Conservation (phyloP, 2,888 invertebrate genomes). For the Elysia crispata region DNA sequence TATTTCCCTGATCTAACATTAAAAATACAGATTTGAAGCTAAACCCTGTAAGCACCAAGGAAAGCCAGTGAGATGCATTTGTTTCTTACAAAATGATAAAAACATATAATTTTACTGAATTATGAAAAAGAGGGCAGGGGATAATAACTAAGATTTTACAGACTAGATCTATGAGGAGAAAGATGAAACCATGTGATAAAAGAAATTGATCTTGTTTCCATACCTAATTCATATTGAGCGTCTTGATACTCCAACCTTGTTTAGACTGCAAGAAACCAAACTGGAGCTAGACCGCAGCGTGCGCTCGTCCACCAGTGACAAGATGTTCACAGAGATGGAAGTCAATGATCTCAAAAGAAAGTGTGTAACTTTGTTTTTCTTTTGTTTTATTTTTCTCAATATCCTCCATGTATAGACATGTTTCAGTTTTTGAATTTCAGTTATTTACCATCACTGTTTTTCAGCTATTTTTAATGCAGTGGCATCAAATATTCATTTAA, state of each 20-base stretch:
- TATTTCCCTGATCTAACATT: not conserved
- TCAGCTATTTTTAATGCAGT: too few species aligned
- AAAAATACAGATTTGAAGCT: not conserved
- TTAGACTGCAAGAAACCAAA: constrained; percentile 72
- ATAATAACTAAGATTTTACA: too few species aligned
- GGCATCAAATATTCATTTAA: too few species aligned
- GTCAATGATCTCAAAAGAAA: constrained; percentile 71
- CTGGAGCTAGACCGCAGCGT: constrained; percentile 71
- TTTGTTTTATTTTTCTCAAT: constrained; percentile 20
- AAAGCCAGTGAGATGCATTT: not conserved
- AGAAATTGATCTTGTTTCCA: too few species aligned
- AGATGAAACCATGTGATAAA: too few species aligned
- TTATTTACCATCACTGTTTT: too few species aligned
- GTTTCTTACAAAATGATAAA: too few species aligned
- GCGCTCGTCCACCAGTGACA: constrained; percentile 72
- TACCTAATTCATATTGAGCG: too few species aligned
- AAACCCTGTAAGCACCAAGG: not conserved
- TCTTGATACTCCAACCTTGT: constrained; percentile 18
- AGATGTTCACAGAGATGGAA: constrained; percentile 75
- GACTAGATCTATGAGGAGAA: too few species aligned
- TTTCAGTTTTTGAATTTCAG: too few species aligned
- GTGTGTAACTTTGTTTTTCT: constrained; percentile 63
- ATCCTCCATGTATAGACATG: not conserved
- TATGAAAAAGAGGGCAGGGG: too few species aligned
- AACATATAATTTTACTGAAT: too few species aligned